Percentiles rank a stretch among this genome's conserved stretches.
Evolutionary conservation across 1,140 invertebrate genomes (phyloP).

Genomic region (Drosophila lini): DNA sequence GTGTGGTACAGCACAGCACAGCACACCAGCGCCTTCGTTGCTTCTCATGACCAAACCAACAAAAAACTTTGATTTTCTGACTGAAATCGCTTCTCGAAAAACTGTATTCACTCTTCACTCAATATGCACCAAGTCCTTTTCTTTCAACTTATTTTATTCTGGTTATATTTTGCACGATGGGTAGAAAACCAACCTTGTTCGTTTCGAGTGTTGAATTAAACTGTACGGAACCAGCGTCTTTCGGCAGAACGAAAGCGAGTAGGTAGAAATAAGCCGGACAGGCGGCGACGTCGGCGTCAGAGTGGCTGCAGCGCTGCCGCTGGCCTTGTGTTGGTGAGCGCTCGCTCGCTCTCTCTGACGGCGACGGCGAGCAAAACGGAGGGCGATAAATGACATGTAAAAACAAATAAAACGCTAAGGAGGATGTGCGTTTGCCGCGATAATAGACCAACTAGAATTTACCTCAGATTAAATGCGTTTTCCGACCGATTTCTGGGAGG

Average conservation of each 20-base stretch:
- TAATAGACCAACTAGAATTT: constrained; percentile 40
- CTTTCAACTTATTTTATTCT: constrained; percentile 15
- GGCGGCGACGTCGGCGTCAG: constrained; percentile 21
- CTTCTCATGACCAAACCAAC: background rate
- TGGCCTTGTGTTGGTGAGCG: constrained; percentile 13
- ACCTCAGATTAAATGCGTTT: constrained; percentile 19
- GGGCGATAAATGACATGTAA: constrained; percentile 62
- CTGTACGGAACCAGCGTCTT: constrained; percentile 61
- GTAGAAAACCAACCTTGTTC: constrained; percentile 66
- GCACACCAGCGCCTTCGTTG: constrained; percentile 8
- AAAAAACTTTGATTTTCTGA: constrained; percentile 5
- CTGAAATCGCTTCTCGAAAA: background rate
- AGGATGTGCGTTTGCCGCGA: constrained; percentile 38
- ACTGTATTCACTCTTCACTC: constrained; percentile 10
- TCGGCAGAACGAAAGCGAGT: constrained; percentile 51
- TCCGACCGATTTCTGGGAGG: constrained; percentile 10
- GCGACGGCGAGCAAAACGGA: constrained; percentile 29
- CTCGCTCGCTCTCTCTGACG: background rate
- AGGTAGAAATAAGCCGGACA: constrained; percentile 26
- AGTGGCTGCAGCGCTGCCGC: constrained; percentile 18
- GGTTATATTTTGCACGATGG: constrained; percentile 13
- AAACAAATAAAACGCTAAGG: constrained; percentile 72
- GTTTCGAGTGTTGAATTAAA: constrained; percentile 61
- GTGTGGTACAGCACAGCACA: constrained; percentile 29
- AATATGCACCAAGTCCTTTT: constrained; percentile 10